A percentile compares a stretch with the other conserved stretches of the same genome.
Conservation (phyloP, 2,113 vertebrate genomes). For the Zootoca vivipara region DNA sequence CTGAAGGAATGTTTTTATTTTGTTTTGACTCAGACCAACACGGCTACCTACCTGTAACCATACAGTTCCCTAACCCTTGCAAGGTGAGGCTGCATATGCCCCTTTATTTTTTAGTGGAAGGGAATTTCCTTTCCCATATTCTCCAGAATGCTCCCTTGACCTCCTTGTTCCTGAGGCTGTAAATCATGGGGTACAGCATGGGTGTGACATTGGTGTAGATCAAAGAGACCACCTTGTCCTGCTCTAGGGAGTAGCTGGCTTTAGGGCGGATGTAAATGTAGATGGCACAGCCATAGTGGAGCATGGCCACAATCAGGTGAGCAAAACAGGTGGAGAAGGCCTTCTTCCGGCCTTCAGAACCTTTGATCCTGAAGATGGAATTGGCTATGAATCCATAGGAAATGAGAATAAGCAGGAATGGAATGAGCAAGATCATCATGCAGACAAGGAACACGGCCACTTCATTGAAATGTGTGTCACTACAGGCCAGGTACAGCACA, state of each 20-base stretch:
- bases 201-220: constrained; percentile 25
- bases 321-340: constrained; percentile 62
- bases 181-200: constrained; percentile 31
- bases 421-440: constrained; percentile 37
- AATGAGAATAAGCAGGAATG: constrained; percentile 40
- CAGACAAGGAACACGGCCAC: constrained; percentile 17
- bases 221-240: constrained; percentile 11
- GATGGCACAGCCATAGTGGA: constrained; percentile 49
- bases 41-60: no score
- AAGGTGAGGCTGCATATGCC: no score
- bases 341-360: constrained; percentile 34
- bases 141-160: constrained; percentile 29
- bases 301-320: constrained; percentile 40
- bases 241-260: constrained; percentile 1
- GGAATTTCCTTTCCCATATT: no score
- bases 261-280: constrained; percentile 28
- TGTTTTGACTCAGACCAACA: no score
- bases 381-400: constrained; percentile 28
- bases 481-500: constrained; percentile 55
- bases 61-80: no score
- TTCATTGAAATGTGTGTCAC: constrained; percentile 46
- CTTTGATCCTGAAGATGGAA: constrained; percentile 29
- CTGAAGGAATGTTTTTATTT: no score
- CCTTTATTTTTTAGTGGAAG: no score
- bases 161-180: constrained; percentile 54